Conservation (phyloP, 2,797 vertebrate species). For the Cirrhinus molitorella region DNA sequence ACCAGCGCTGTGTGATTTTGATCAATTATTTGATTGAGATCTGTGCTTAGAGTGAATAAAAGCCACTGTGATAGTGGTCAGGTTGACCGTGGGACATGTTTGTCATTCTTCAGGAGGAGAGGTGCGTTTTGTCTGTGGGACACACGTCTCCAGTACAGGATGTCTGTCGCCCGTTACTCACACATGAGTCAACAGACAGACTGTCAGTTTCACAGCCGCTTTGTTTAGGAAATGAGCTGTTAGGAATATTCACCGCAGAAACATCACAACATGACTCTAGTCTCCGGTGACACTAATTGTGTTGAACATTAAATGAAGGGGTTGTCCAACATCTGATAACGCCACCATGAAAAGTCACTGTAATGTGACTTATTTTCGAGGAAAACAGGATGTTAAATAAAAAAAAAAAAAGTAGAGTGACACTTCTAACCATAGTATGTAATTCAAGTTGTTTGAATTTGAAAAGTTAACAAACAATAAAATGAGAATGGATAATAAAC, state of each 20-base stretch:
- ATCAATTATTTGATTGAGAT: conserved; percentile 30
- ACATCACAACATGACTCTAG: neutral
- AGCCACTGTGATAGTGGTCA: neutral
- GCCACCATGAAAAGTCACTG: neutral
- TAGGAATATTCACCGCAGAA: neutral
- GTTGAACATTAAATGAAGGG: neutral
- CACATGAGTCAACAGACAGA: neutral
- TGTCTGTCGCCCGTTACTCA: neutral
- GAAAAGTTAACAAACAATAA: neutral
- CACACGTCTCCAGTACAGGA: neutral
- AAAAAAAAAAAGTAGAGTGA: neutral
- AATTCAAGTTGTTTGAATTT: neutral
- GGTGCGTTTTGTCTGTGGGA: neutral
- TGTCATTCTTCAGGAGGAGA: conserved; percentile 30
- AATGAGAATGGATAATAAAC: neutral
- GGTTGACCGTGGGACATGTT: neutral
- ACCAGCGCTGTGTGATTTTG: conserved; percentile 45
- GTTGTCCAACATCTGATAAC: neutral
- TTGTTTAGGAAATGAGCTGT: neutral
- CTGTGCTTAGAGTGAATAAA: neutral
- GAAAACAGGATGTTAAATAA: neutral
- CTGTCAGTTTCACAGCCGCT: neutral
- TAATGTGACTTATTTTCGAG: neutral
- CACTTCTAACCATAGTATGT: neutral
- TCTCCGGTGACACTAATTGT: neutral